phyloP scores from a whole-genome alignment of 2,797 vertebrate species.

The Leontopithecus rosalia region DNA sequence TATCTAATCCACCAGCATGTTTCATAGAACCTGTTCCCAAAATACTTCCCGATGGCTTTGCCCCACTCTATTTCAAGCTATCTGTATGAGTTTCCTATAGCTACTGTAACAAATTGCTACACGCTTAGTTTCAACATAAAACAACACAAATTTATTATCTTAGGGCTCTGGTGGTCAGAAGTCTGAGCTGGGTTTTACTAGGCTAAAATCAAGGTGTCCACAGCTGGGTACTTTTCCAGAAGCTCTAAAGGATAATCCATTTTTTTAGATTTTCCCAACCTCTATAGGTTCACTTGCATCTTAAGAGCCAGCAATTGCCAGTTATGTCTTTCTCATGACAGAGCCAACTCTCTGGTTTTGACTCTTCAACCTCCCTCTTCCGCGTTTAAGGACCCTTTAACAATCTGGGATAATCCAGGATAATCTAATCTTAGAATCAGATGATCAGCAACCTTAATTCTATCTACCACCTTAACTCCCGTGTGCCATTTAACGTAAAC shows the following conservation, averaged over 20 bases:
- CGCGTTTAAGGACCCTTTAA: not conserved
- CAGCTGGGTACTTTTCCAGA: not conserved
- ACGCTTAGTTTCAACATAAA: not conserved
- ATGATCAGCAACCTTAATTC: not conserved
- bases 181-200: not conserved
- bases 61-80: not conserved
- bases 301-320: not conserved
- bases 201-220: not conserved
- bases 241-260: not conserved
- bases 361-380: not conserved
- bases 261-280: not conserved
- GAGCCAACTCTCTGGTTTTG: not conserved
- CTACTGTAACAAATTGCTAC: not conserved
- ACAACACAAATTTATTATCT: not conserved
- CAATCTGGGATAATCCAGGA: not conserved
- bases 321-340: not conserved
- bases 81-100: not conserved
- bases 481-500: not conserved
- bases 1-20: not conserved
- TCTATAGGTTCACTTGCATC: not conserved
- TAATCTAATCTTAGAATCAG: not conserved
- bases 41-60: not conserved
- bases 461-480: not conserved
- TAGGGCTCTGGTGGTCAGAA: not conserved
- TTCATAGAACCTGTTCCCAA: not conserved